phyloP scores from a whole-genome alignment of 2,888 invertebrate species.

The Timema podura region DNA sequence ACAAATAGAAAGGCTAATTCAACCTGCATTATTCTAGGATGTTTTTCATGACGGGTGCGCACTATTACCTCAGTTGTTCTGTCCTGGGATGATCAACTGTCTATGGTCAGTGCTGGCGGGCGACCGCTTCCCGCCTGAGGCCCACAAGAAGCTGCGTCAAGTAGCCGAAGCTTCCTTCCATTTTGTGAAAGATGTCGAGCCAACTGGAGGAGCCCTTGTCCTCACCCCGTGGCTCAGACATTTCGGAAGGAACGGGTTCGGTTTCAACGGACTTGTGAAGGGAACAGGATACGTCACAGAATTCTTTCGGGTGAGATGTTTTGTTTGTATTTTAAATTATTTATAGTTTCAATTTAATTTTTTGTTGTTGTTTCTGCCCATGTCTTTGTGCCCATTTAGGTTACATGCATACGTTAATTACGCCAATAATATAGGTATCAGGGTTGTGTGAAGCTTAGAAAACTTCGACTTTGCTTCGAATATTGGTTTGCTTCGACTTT shows the following conservation, averaged over 20 bases:
- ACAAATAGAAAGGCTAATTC: not conserved
- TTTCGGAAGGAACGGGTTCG: not conserved
- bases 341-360: too few species aligned
- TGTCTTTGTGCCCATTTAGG: too few species aligned
- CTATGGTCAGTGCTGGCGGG: not conserved
- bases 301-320: not conserved
- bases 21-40: not conserved
- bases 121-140: constrained; percentile 2
- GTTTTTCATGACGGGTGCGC: not conserved
- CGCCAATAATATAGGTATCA: too few species aligned
- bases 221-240: not conserved
- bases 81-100: not conserved
- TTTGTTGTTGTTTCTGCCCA: too few species aligned
- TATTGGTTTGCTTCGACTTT: too few species aligned
- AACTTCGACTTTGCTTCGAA: too few species aligned
- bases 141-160: not conserved
- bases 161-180: not conserved
- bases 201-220: not conserved
- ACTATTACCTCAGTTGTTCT: not conserved
- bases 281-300: not conserved
- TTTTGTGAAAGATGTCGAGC: not conserved
- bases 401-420: too few species aligned
- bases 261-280: not conserved
- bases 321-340: too few species aligned
- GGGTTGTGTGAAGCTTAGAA: too few species aligned